Evolutionary conservation across 2,797 vertebrate species (phyloP).

Genomic region (Odontamblyopus rebecca): DNA sequence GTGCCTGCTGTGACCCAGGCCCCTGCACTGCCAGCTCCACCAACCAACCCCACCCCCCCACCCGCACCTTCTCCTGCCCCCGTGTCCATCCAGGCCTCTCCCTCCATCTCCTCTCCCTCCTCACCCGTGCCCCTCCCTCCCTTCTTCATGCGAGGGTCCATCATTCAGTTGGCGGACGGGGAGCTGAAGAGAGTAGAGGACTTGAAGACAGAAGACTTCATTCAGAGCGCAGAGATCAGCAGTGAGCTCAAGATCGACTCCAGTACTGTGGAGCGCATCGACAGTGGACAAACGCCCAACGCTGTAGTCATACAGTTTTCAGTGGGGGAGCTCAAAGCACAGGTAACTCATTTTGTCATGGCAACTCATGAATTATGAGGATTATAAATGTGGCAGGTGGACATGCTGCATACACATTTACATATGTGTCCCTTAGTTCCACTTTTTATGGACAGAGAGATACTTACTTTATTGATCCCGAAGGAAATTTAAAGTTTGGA

Average conservation of each 20-base stretch:
- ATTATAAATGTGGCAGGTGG: too few relatives aligned
- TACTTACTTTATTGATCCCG: too few relatives aligned
- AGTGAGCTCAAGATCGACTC: slow-evolving; percentile 97
- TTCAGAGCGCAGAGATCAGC: slow-evolving; percentile 98
- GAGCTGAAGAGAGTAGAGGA: slow-evolving; percentile 98
- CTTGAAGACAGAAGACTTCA: slow-evolving; percentile 98
- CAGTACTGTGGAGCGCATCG: slow-evolving; percentile 96
- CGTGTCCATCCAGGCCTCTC: slow-evolving; percentile 91
- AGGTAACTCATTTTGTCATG: slow-evolving; percentile 76
- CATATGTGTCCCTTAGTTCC: too few relatives aligned
- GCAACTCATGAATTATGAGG: too few relatives aligned
- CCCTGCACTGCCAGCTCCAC: slow-evolving; percentile 56
- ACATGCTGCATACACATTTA: too few relatives aligned
- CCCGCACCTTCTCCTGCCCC: slow-evolving; percentile 82
- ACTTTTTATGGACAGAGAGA: too few relatives aligned
- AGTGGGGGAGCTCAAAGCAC: slow-evolving; percentile 95
- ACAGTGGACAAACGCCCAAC: slow-evolving; percentile 88
- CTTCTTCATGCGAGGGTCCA: slow-evolving; percentile 86
- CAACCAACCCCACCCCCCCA: slow-evolving; percentile 59
- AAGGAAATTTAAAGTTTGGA: too few relatives aligned
- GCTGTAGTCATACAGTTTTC: slow-evolving; percentile 96
- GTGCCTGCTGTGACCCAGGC: slow-evolving; percentile 49
- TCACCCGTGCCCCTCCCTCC: slow-evolving; percentile 67
- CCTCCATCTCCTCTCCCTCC: slow-evolving; percentile 58
- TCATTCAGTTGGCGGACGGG: slow-evolving; percentile 96